Evolutionary conservation across 2,888 invertebrate species (phyloP), one percentile per base, ranked within the genome.

Genomic region (Listrodromus nycthemerus): DNA sequence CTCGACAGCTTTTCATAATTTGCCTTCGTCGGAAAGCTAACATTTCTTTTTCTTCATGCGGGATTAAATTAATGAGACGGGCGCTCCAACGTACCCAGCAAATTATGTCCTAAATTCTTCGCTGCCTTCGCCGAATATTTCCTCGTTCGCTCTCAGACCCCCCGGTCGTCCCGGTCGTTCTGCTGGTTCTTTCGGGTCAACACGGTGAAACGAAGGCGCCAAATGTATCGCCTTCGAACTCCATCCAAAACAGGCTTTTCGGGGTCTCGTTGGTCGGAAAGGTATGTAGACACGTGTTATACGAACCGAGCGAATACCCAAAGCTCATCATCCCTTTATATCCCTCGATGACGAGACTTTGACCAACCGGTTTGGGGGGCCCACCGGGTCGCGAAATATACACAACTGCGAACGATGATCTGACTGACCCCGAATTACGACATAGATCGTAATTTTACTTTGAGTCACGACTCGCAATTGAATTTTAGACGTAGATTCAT

Each of bases 31-130:
- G 24, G 24, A 50, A 70, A 10, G 21, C 63, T 52, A 52, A 55
- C 37, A 79, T 67, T 78, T 80, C 41, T 66, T 74, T 52, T 67
- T 74, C 48, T 61, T 45, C 48, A 61, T 74, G 80, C 52, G 37
- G 19, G 69, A 48, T 82, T 74, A 67, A 74, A 83, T 80, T 80
- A 79, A 67, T 69, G 67, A 33, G 63, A 37, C 61, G 16, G 30
- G 27, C 30, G 27, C 10, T 37, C 19, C 19, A 61, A 61, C 30
- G 27, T 61, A 61, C 33, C 8, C 37, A 19, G 19, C 63, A 45
- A 50, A 74, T 74, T 74, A 65, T 63, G 24, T 74, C 63, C 74
- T 45, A 74, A 74, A 65, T 65, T 24, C 65, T 45, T n/a, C 73
- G 55, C 37, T 37, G 58, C 27, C 13, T 21, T 30, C n/a, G n/a